These are phyloP conservation scores for Corynorhinus townsendii DNA, from an alignment of 2,113 vertebrate genomes.

Conservation along the genomic window DNA sequence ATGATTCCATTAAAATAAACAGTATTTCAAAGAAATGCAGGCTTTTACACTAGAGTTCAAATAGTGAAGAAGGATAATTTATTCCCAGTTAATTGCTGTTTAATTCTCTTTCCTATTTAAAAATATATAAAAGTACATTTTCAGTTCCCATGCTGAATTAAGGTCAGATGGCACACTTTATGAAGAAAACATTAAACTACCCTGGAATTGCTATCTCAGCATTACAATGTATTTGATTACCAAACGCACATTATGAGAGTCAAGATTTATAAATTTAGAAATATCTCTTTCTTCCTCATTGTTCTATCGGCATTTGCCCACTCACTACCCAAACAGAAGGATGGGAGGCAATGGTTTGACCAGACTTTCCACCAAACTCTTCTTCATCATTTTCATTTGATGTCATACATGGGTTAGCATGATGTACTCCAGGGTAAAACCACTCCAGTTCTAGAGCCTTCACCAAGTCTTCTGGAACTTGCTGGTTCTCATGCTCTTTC, in stretches of 20 bases:
- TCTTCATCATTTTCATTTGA: not conserved
- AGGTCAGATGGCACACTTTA: not conserved
- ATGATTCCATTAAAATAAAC: slow-evolving; percentile 35
- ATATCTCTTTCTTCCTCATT: not conserved
- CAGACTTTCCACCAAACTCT: not conserved
- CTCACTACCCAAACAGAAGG: not conserved
- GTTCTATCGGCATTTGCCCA: not conserved
- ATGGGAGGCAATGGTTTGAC: not conserved
- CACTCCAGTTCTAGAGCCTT: not conserved
- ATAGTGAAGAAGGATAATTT: slow-evolving; percentile 31
- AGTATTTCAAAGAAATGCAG: slow-evolving; percentile 4
- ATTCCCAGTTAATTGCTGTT: slow-evolving; percentile 40
- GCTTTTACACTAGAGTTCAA: slow-evolving; percentile 51
- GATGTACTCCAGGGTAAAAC: not conserved
- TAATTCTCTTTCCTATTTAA: slow-evolving; percentile 40
- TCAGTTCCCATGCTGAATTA: not conserved
- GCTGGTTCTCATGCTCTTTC: not conserved
- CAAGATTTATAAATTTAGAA: not conserved
- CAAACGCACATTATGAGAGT: not conserved
- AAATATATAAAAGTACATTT: slow-evolving; percentile 38
- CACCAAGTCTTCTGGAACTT: not conserved
- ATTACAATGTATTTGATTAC: not conserved
- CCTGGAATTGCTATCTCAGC: not conserved
- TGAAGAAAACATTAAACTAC: slow-evolving; percentile 22
- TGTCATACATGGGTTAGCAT: not conserved